phyloP scores from a whole-genome alignment of 2,797 vertebrate species.

The Myripristis jacobus region DNA sequence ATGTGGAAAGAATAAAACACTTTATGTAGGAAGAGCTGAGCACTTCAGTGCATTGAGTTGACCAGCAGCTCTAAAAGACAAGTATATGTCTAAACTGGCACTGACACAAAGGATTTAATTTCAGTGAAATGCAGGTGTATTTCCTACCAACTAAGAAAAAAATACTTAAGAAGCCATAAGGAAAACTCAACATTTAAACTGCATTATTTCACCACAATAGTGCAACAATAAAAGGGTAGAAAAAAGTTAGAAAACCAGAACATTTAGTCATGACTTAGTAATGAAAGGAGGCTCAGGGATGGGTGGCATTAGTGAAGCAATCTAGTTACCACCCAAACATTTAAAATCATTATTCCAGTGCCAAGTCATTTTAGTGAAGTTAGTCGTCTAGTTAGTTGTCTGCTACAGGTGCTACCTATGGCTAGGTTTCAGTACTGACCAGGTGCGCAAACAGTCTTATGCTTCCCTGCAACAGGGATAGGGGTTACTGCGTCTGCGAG shows the following conservation, averaged over 20 bases:
- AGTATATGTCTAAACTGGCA: background rate
- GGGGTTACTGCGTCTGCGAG: constrained; percentile 64
- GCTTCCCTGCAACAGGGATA: constrained; percentile 68
- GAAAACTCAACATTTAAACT: background rate
- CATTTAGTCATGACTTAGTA: background rate
- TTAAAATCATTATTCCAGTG: constrained; percentile 12
- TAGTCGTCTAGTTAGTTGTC: constrained; percentile 49
- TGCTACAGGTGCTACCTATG: constrained; percentile 7
- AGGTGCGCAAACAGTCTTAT: constrained; percentile 66
- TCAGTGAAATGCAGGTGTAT: background rate
- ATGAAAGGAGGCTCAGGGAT: constrained; percentile 25
- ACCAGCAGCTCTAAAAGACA: background rate
- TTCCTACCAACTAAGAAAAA: background rate
- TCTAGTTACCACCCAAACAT: constrained; percentile 47
- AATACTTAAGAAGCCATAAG: background rate
- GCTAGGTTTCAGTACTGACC: constrained; percentile 70
- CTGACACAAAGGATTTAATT: background rate
- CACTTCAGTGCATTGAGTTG: constrained; percentile 8
- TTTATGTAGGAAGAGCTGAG: background rate
- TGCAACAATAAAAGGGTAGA: constrained; percentile 19
- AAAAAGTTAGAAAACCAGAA: constrained; percentile 35
- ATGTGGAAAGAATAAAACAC: background rate
- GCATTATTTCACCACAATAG: constrained; percentile 13
- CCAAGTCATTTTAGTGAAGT: constrained; percentile 55
- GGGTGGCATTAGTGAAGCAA: constrained; percentile 67